phyloP scores from a whole-genome alignment of 2,888 invertebrate genomes.

The Thymelicus sylvestris region DNA sequence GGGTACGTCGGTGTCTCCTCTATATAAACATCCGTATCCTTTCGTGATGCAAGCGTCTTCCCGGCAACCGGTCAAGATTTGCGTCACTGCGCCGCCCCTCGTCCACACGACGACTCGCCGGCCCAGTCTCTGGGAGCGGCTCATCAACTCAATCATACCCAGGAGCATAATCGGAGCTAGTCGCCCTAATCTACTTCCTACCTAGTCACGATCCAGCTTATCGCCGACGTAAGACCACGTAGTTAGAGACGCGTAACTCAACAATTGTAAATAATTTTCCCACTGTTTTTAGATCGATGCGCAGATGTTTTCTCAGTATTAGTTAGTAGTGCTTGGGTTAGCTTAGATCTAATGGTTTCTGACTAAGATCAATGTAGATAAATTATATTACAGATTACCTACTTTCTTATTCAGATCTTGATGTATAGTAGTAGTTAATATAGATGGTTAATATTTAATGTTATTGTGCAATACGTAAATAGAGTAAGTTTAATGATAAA shows the following conservation, averaged over 20 bases:
- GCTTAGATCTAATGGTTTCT: not conserved
- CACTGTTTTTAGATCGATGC: constrained; percentile 46
- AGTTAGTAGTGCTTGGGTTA: not conserved
- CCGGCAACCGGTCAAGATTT: constrained; percentile 64
- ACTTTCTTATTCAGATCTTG: too few species aligned
- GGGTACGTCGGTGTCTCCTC: constrained; percentile 68
- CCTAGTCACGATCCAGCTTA: constrained; percentile 14
- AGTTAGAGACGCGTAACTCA: constrained; percentile 26
- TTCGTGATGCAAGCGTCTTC: constrained; percentile 63
- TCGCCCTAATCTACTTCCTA: constrained; percentile 29
- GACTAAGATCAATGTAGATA: too few species aligned
- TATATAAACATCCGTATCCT: constrained; percentile 71
- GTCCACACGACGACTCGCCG: constrained; percentile 57
- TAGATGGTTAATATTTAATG: too few species aligned
- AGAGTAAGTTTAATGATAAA: too few species aligned
- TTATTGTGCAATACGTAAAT: too few species aligned
- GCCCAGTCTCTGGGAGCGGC: constrained; percentile 65
- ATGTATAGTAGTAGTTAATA: too few species aligned
- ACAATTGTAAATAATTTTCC: constrained; percentile 46
- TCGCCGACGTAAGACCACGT: constrained; percentile 22
- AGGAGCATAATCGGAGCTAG: constrained; percentile 44
- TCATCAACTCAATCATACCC: constrained; percentile 68
- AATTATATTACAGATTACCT: too few species aligned
- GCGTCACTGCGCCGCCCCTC: constrained; percentile 59
- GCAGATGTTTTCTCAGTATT: constrained; percentile 35